Conservation (phyloP, 1,140 invertebrate species). For the Bombus picipes region DNA sequence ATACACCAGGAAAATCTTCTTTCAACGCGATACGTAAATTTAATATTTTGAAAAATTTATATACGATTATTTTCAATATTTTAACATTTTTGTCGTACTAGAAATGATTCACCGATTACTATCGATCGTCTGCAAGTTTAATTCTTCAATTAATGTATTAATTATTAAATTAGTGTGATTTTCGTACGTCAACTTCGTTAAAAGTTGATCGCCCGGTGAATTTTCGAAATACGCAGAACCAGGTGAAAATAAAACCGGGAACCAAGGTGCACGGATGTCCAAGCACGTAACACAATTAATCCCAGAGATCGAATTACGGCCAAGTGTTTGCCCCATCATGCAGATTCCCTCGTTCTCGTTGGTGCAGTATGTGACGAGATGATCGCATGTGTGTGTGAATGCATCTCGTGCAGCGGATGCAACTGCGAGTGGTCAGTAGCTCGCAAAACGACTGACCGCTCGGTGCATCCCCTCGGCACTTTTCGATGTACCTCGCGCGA, state of each 20-base stretch:
- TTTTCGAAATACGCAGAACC: not conserved
- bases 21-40: too few relatives aligned
- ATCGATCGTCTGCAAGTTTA: not conserved
- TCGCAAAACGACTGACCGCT: constrained; percentile 79
- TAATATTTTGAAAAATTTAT: too few relatives aligned
- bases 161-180: not conserved
- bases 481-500: constrained; percentile 47
- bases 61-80: too few relatives aligned
- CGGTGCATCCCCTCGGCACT: constrained; percentile 66
- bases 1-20: too few relatives aligned
- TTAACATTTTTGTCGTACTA: too few relatives aligned
- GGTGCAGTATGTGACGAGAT: constrained; percentile 72
- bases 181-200: not conserved
- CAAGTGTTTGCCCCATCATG: constrained; percentile 54
- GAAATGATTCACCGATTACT: not conserved
- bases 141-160: not conserved
- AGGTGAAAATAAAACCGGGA: not conserved
- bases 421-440: constrained; percentile 79
- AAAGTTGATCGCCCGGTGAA: not conserved
- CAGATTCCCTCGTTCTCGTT: constrained; percentile 75
- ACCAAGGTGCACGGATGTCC: not conserved
- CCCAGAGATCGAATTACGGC: constrained; percentile 51
- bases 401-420: constrained; percentile 80
- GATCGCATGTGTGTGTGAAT: constrained; percentile 76
- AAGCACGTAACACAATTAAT: constrained; percentile 14